Evolutionary conservation across 1,140 invertebrate genomes (phyloP), one percentile per base, ranked within the genome.

Genomic region (Odontomachus brunneus): DNA sequence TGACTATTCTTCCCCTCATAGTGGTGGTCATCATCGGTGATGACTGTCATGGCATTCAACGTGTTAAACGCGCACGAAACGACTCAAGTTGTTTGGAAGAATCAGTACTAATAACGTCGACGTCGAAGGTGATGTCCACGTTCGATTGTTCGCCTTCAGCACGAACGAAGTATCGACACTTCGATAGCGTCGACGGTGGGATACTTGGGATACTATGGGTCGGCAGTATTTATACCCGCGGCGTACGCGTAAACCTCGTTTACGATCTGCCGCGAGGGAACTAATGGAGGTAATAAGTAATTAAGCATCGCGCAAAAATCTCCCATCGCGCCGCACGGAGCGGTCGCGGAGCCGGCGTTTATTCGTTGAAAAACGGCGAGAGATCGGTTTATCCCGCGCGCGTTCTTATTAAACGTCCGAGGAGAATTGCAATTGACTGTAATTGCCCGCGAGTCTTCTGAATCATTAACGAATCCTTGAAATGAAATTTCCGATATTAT

Each of bases 281-380:
- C 26, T 65, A 65, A 76, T 51, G 60, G 65, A 65, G 26, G 62
- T 66, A 76, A 76, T 66, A 53, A 66, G 29, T 53, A 66, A 76
- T 66, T 38, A 76, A 76, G 29, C 29, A 24, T 24, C 29, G 48
- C 26, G 26, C 60, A 76, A 66, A 66, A 76, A 53, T 66, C 0
- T 1, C 38, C 5, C 22, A 48, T 60, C 55, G 33, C n/a, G 29
- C 14, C 29, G 53, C 69, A 55, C 55, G n/a, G n/a, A 17, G 29
- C 71, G 29, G 38, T n/a, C 19, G 38, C n/a, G 38, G 14, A 24
- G 22, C 57, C 24, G 49, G 29, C 12, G 55, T 9, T 65, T 76
- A 65, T 24, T 66, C 48, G 19, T 15, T 66, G 26, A 24, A 53
- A 66, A 76, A 76, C 19, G 26, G 44, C 65, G n/a, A n/a, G 60